phyloP scores from a whole-genome alignment of 30 jellyfish, hydroid and myxozoan genomes.

The Aurelia aurita complex sp. Pacific region DNA sequence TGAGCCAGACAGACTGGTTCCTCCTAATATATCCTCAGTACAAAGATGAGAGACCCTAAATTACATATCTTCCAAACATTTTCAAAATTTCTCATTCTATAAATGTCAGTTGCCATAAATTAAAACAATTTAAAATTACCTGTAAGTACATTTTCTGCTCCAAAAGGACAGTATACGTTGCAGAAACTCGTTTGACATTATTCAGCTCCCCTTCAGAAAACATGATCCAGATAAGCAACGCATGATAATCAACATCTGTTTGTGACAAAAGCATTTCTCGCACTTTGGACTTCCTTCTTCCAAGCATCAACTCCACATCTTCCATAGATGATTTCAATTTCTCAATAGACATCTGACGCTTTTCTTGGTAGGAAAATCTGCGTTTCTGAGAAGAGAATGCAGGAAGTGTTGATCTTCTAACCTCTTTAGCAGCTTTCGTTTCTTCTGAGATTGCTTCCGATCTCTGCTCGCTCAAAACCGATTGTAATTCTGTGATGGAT shows the following conservation, averaged over 20 bases:
- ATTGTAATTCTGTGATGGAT: neutral
- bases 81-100: too few species aligned
- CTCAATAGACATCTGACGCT: slow-evolving; percentile 27
- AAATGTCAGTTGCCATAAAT: too few species aligned
- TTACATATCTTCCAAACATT: too few species aligned
- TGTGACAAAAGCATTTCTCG: slow-evolving; percentile 47
- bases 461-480: neutral
- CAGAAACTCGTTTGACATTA: slow-evolving; percentile 59
- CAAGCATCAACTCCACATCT: slow-evolving; percentile 23
- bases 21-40: too few species aligned
- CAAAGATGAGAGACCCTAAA: too few species aligned
- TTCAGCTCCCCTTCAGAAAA: slow-evolving; percentile 83
- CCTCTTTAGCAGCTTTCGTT: neutral
- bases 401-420: slow-evolving; percentile 10
- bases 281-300: slow-evolving; percentile 34
- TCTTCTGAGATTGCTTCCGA: slow-evolving; percentile 13
- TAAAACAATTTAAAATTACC: slow-evolving; percentile 26
- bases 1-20: too few species aligned
- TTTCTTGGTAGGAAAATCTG: slow-evolving; percentile 35
- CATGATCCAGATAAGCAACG: slow-evolving; percentile 76
- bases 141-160: slow-evolving; percentile 62
- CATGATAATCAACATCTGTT: slow-evolving; percentile 58
- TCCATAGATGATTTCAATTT: slow-evolving; percentile 29
- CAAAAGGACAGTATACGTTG: slow-evolving; percentile 70
- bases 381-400: slow-evolving; percentile 8